Percentiles rank a stretch among this genome's conserved stretches.
phyloP scores from a whole-genome alignment of 2,113 vertebrate genomes.

The Phylloscopus trochilus region DNA sequence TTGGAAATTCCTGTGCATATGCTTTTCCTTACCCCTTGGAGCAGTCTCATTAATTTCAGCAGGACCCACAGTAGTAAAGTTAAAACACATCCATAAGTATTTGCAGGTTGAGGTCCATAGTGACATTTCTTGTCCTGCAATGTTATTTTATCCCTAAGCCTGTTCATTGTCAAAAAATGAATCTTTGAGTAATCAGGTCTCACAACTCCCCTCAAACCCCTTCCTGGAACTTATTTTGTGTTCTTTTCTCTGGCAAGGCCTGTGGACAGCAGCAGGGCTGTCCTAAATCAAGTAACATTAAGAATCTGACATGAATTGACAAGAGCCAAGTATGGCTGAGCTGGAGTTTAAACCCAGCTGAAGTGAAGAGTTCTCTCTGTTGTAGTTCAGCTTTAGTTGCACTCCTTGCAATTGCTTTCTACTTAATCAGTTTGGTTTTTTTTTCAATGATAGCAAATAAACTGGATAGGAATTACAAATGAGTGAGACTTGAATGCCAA shows the following conservation, averaged over 20 bases:
- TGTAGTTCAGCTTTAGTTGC: neutral
- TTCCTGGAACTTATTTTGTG: conserved; percentile 59
- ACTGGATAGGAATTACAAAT: neutral
- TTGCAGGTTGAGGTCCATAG: conserved; percentile 51
- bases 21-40: conserved; percentile 56
- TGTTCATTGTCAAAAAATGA: conserved; percentile 57
- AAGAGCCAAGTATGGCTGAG: conserved; percentile 41
- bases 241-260: conserved; percentile 52
- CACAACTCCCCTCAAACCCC: conserved; percentile 25
- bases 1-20: conserved; percentile 52
- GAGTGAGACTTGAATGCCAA: neutral
- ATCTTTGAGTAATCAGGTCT: conserved; percentile 56
- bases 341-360: conserved; percentile 23
- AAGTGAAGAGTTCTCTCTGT: conserved; percentile 5
- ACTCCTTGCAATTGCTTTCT: neutral
- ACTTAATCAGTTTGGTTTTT: neutral
- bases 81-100: conserved; percentile 50
- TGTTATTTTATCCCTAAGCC: conserved; percentile 51
- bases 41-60: conserved; percentile 60
- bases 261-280: conserved; percentile 55
- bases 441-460: neutral
- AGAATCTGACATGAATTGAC: conserved; percentile 54
- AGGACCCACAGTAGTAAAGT: conserved; percentile 62
- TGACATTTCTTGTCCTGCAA: neutral
- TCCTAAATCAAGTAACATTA: conserved; percentile 60